Evolutionary conservation across 2,797 vertebrate species (phyloP).

Genomic region (Muraenolepis orangiensis): DNA sequence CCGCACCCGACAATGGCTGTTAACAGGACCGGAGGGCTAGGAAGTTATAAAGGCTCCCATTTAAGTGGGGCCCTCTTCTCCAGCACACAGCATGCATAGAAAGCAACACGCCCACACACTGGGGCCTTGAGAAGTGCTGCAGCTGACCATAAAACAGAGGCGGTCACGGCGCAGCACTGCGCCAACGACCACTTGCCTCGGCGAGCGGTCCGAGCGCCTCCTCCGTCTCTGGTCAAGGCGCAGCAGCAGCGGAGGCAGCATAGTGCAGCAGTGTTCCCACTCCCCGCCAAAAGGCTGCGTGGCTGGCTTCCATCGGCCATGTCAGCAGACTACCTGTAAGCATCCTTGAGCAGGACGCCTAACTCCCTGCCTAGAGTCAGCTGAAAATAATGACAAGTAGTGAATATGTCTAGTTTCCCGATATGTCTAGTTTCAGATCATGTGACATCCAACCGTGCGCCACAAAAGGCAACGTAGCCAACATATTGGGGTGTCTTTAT

Average conservation of each 20-base stretch:
- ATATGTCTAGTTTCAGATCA: slow-evolving; percentile 9
- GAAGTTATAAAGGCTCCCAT: slow-evolving; percentile 73
- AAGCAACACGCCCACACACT: slow-evolving; percentile 56
- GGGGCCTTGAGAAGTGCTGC: slow-evolving; percentile 54
- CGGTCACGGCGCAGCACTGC: slow-evolving; percentile 53
- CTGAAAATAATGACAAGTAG: not conserved
- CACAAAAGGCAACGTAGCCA: not conserved
- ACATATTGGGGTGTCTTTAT: not conserved
- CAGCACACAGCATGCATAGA: slow-evolving; percentile 47
- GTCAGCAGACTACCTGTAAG: not conserved
- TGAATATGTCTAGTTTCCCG: not conserved
- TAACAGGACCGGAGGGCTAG: slow-evolving; percentile 71
- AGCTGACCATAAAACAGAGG: slow-evolving; percentile 50
- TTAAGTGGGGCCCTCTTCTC: slow-evolving; percentile 50
- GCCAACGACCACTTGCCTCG: slow-evolving; percentile 43
- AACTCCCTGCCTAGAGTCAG: not conserved
- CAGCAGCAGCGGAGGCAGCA: not conserved
- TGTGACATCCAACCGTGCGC: not conserved
- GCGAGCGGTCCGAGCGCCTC: slow-evolving; percentile 23
- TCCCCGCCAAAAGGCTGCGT: not conserved
- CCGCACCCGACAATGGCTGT: slow-evolving; percentile 69
- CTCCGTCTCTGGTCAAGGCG: not conserved
- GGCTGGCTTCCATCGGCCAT: not conserved
- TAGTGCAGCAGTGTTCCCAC: not conserved
- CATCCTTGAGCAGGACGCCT: slow-evolving; percentile 21